A percentile compares a stretch with the other conserved stretches of the same genome.
Evolutionary conservation across 1,140 invertebrate genomes (phyloP).

Genomic region (Drosophila fuyamai): DNA sequence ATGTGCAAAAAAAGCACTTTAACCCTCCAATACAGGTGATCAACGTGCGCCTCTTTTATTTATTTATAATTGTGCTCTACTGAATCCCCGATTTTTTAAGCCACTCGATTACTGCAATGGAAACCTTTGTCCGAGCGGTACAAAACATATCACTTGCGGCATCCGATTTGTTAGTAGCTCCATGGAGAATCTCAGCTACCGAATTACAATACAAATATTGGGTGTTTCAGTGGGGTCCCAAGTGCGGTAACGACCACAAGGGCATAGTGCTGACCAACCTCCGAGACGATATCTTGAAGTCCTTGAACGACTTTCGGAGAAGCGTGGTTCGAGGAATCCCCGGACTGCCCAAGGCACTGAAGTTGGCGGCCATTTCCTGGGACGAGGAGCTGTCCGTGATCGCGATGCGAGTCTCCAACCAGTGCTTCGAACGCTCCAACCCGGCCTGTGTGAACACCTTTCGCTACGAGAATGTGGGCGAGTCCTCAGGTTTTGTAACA

Average conservation of each 20-base stretch:
- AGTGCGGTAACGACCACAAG: conserved; percentile 4
- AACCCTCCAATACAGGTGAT: background rate
- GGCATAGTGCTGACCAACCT: background rate
- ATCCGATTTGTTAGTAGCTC: conserved; percentile 24
- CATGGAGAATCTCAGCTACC: background rate
- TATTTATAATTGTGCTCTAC: background rate
- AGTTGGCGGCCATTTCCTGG: background rate
- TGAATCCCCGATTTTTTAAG: background rate
- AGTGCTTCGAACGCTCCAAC: background rate
- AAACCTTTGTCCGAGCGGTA: background rate
- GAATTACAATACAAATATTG: background rate
- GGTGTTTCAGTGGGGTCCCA: conserved; percentile 12
- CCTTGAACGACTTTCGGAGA: background rate
- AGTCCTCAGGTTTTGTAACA: background rate
- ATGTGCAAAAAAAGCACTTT: background rate
- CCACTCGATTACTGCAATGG: conserved; percentile 13
- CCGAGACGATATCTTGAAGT: background rate
- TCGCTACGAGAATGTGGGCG: conserved; percentile 11
- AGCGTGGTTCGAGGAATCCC: background rate
- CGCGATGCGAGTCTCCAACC: conserved; percentile 29
- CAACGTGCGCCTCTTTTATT: too few species aligned
- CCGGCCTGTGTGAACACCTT: conserved; percentile 17
- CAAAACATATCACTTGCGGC: conserved; percentile 1
- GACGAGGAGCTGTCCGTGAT: conserved; percentile 7
- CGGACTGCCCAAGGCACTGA: background rate